These are phyloP conservation scores for Spizaetus ornatus DNA, from an alignment of 2,113 vertebrate genomes.

Conservation along the genomic window DNA sequence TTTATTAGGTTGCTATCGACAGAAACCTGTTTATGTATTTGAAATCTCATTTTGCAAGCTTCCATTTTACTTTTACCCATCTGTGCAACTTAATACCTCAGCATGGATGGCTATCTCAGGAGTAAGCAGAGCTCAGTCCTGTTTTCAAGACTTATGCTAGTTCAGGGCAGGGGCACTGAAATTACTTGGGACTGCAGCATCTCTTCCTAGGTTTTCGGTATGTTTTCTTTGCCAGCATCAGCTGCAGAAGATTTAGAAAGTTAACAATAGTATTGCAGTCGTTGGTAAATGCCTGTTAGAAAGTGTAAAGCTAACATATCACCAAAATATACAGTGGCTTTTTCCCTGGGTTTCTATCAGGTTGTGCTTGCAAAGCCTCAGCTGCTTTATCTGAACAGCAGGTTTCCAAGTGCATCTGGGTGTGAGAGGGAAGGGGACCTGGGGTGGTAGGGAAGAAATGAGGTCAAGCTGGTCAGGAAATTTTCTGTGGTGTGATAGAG, in stretches of 20 bases:
- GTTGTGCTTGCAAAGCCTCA: neutral
- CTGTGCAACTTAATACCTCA: slow-evolving; percentile 20
- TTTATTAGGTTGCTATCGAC: slow-evolving; percentile 61
- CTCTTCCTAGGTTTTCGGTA: neutral
- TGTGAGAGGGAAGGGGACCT: neutral
- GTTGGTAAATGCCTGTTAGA: neutral
- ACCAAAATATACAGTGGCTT: neutral
- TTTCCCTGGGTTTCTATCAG: neutral
- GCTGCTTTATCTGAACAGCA: neutral
- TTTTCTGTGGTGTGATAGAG: neutral
- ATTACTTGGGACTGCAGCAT: neutral
- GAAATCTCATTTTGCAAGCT: slow-evolving; percentile 52
- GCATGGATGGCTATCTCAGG: neutral
- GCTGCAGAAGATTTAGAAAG: neutral
- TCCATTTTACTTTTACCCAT: slow-evolving; percentile 38
- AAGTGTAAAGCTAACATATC: neutral
- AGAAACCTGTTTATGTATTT: slow-evolving; percentile 55
- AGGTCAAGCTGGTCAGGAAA: neutral
- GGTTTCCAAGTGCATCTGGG: neutral
- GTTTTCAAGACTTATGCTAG: neutral
- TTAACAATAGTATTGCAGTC: neutral
- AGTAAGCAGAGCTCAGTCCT: neutral
- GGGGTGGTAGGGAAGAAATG: neutral
- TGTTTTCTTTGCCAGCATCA: neutral
- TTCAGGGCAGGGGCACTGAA: neutral